These are phyloP conservation scores for Oxygymnocypris stewartii DNA, from an alignment of 2,113 vertebrate genomes.

Conservation along the genomic window DNA sequence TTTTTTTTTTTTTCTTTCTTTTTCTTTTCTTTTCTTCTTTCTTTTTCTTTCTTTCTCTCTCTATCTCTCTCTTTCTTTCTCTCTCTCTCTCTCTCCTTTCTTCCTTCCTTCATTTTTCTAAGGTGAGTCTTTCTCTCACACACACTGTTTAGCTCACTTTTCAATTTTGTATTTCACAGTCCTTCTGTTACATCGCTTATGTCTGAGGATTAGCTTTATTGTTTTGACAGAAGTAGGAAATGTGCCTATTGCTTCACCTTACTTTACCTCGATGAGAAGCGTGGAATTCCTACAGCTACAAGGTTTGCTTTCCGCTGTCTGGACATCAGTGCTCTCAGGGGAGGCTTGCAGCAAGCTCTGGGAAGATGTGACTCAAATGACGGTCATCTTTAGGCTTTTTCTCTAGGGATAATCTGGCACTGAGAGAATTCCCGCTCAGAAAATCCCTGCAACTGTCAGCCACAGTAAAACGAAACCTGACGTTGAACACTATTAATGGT, in stretches of 20 bases:
- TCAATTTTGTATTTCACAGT: not conserved
- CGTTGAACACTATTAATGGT: constrained; percentile 50
- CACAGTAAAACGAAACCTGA: constrained; percentile 42
- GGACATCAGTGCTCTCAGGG: not conserved
- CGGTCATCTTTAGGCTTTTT: not conserved
- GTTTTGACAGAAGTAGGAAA: not conserved
- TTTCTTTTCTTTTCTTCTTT: too few relatives aligned
- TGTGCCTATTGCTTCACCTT: not conserved
- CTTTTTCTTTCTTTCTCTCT: too few relatives aligned
- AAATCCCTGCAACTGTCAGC: constrained; percentile 38
- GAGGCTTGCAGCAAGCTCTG: not conserved
- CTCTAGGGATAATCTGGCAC: not conserved
- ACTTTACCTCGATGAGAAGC: not conserved
- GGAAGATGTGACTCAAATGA: not conserved
- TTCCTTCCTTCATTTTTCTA: too few relatives aligned
- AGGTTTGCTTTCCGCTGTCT: not conserved
- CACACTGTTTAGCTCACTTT: not conserved
- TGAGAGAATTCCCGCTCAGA: constrained; percentile 39
- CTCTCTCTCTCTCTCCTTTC: too few relatives aligned
- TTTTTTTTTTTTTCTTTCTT: too few relatives aligned
- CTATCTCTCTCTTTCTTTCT: too few relatives aligned
- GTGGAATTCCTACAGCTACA: not conserved
- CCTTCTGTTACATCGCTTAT: not conserved
- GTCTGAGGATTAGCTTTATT: not conserved
- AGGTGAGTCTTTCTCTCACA: not conserved